Conservation (phyloP, 2,888 invertebrate genomes). For the Maniola hyperantus region DNA sequence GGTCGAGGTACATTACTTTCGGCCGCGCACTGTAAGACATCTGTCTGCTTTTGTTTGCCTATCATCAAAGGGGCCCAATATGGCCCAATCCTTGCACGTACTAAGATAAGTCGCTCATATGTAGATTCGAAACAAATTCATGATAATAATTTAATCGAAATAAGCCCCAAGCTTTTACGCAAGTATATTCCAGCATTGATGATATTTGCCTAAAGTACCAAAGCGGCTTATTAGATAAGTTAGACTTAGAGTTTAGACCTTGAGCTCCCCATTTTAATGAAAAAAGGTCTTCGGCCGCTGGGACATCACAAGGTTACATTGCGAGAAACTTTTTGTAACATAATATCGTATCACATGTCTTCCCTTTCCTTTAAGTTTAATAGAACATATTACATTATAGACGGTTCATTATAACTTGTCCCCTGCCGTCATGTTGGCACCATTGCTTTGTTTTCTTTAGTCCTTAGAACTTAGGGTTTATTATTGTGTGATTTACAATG, state of each 20-base stretch:
- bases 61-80: not conserved
- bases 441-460: no score
- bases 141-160: not conserved
- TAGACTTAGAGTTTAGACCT: conserved; percentile 15
- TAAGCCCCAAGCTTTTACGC: not conserved
- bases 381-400: conserved; percentile 37
- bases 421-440: no score
- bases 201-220: not conserved
- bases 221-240: not conserved
- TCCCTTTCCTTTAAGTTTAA: conserved; percentile 33
- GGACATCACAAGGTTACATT: conserved; percentile 26
- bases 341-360: conserved; percentile 33
- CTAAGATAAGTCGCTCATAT: no score
- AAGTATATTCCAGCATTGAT: not conserved
- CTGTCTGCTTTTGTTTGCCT: not conserved
- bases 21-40: no score
- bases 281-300: conserved; percentile 17
- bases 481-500: no score
- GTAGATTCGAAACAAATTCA: not conserved
- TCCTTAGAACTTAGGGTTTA: no score
- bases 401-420: no score
- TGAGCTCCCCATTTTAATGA: conserved; percentile 10
- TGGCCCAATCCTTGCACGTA: no score
- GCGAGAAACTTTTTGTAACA: conserved; percentile 26
- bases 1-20: no score